Evolutionary conservation across 2,888 invertebrate genomes (phyloP).

Genomic region (Apamea epomidion): DNA sequence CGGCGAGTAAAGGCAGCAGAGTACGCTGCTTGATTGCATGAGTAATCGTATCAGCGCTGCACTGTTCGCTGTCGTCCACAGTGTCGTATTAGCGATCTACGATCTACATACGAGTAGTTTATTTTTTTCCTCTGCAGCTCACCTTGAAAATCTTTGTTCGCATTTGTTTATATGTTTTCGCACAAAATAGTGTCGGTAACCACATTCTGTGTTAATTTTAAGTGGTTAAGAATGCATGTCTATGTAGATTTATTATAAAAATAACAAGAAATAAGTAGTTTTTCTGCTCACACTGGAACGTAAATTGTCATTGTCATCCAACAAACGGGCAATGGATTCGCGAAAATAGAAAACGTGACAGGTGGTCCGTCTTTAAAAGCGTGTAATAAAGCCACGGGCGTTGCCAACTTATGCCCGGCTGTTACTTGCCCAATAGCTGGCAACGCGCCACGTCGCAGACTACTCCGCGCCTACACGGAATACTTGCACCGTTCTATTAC

Average conservation of each 20-base stretch:
- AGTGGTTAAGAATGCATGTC: constrained; percentile 7
- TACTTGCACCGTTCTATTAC: constrained; percentile 27
- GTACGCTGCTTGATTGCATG: constrained; percentile 6
- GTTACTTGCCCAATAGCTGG: constrained; percentile 42
- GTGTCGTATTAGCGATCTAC: neutral
- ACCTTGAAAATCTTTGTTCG: neutral
- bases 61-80: neutral
- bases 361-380: constrained; percentile 25
- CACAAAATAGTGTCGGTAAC: neutral
- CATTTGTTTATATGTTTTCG: neutral
- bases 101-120: too few relatives aligned
- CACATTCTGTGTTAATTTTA: neutral
- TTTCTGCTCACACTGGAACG: neutral
- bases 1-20: neutral
- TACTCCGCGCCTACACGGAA: constrained; percentile 17
- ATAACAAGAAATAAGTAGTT: neutral
- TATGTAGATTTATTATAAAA: constrained; percentile 1
- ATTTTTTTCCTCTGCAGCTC: neutral
- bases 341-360: constrained; percentile 22
- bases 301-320: neutral
- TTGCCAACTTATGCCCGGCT: constrained; percentile 33
- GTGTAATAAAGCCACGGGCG: constrained; percentile 18
- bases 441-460: constrained; percentile 40
- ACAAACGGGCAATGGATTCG: constrained; percentile 1
- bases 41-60: neutral